Evolutionary conservation across 2,888 invertebrate species (phyloP).

Genomic region (Dicyrtoma fusca): DNA sequence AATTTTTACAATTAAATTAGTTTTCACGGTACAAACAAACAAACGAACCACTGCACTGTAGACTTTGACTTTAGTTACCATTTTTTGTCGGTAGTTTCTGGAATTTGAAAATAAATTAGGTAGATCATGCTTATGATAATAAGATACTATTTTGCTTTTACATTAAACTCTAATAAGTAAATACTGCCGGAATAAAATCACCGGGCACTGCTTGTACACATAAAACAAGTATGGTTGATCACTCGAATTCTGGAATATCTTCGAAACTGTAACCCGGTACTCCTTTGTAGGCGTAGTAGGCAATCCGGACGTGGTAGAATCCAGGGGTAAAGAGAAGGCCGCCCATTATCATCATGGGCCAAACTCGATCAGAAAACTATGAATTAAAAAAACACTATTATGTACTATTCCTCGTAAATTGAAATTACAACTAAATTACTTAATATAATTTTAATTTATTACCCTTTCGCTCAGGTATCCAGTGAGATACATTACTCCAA

Average conservation of each 20-base stretch:
- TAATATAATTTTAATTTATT: slow-evolving; percentile 47
- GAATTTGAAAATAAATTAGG: too few species aligned
- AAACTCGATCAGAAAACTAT: slow-evolving; percentile 80
- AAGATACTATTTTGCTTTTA: too few species aligned
- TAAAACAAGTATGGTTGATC: slow-evolving; percentile 47
- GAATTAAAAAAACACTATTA: slow-evolving; percentile 22
- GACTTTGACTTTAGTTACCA: too few species aligned
- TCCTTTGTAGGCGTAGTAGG: slow-evolving; percentile 80
- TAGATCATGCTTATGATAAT: too few species aligned
- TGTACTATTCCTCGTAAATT: background rate
- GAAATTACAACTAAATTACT: background rate
- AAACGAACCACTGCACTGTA: too few species aligned
- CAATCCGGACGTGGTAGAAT: slow-evolving; percentile 81
- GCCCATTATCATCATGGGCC: slow-evolving; percentile 87
- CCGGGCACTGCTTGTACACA: too few species aligned
- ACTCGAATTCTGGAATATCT: slow-evolving; percentile 87
- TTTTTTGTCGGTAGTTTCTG: too few species aligned
- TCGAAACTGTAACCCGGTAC: slow-evolving; percentile 83
- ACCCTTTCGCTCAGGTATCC: slow-evolving; percentile 79
- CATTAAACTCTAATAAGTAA: too few species aligned
- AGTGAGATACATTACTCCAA: slow-evolving; percentile 76
- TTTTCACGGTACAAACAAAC: too few species aligned
- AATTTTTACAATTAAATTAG: too few species aligned
- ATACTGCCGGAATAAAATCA: too few species aligned
- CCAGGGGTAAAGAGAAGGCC: slow-evolving; percentile 88